phyloP scores from a whole-genome alignment of 1,140 invertebrate species.

The Diachasmimorpha longicaudata region DNA sequence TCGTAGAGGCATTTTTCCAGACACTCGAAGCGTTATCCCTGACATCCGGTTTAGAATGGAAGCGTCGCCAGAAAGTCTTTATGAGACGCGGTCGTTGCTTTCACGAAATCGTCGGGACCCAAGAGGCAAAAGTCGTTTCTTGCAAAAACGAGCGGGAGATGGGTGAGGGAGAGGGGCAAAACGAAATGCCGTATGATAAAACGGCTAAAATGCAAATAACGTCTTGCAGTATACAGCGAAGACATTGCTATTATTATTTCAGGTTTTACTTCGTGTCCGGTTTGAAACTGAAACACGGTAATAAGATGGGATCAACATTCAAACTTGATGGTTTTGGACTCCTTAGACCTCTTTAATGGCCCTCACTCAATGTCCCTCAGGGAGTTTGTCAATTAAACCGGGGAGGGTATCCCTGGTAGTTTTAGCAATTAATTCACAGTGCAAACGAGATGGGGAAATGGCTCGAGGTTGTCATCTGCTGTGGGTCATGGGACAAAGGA shows the following conservation, averaged over 20 bases:
- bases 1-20: background rate
- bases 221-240: conserved; percentile 5
- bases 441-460: conserved; percentile 54
- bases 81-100: conserved; percentile 28
- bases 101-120: conserved; percentile 9
- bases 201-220: conserved; percentile 26
- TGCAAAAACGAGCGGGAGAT: background rate
- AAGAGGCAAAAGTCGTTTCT: conserved; percentile 2
- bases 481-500: background rate
- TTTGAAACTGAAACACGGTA: conserved; percentile 1
- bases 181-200: conserved; percentile 6
- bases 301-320: conserved; percentile 2
- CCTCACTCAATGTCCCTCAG: background rate
- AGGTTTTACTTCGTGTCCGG: conserved; percentile 20
- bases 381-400: conserved; percentile 56
- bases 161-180: too few relatives aligned
- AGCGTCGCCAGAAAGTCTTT: conserved; percentile 28
- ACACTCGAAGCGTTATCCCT: background rate
- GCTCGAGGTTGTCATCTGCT: background rate
- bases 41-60: conserved; percentile 9
- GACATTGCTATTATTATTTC: conserved; percentile 25
- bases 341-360: background rate
- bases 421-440: conserved; percentile 54
- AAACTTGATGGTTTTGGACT: background rate
- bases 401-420: conserved; percentile 28